These are phyloP conservation scores for Euwallacea similis DNA, from an alignment of 1,140 invertebrate species.

Conservation along the genomic window DNA sequence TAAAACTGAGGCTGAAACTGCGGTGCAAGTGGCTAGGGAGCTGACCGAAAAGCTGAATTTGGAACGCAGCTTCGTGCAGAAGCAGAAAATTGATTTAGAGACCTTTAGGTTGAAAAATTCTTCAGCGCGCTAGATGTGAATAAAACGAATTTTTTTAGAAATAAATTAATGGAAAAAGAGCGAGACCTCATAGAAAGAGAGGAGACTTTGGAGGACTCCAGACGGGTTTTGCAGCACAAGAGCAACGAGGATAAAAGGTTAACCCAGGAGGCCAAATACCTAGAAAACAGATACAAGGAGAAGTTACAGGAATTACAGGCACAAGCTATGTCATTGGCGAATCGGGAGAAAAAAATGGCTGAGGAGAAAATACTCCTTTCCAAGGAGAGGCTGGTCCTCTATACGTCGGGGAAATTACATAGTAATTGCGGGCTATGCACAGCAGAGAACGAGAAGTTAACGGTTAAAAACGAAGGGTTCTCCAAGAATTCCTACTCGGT, in stretches of 20 bases:
- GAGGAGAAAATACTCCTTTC: slow-evolving; percentile 51
- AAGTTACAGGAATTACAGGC: slow-evolving; percentile 46
- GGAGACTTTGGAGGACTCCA: slow-evolving; percentile 48
- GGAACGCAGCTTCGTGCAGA: slow-evolving; percentile 54
- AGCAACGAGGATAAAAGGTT: slow-evolving; percentile 32
- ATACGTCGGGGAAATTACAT: slow-evolving; percentile 38
- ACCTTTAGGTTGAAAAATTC: slow-evolving; percentile 35
- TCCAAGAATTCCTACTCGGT: too few species aligned
- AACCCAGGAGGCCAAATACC: slow-evolving; percentile 22
- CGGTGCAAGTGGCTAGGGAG: slow-evolving; percentile 56
- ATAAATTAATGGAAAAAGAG: slow-evolving; percentile 43
- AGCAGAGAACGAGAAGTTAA: slow-evolving; percentile 24
- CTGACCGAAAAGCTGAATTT: slow-evolving; percentile 55
- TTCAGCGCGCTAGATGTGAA: neutral
- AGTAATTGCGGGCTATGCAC: slow-evolving; percentile 41
- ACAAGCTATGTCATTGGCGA: slow-evolving; percentile 43
- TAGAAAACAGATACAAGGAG: slow-evolving; percentile 46
- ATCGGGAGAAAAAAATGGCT: slow-evolving; percentile 49
- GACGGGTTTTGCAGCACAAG: slow-evolving; percentile 32
- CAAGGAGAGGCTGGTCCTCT: slow-evolving; percentile 46
- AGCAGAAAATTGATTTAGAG: slow-evolving; percentile 54
- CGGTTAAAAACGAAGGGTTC: neutral
- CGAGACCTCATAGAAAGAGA: slow-evolving; percentile 53
- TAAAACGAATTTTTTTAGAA: neutral
- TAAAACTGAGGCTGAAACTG: slow-evolving; percentile 56